Base-by-base conservation (phyloP, 2,888 invertebrate species). In the Chrysina gloriosa region DNA sequence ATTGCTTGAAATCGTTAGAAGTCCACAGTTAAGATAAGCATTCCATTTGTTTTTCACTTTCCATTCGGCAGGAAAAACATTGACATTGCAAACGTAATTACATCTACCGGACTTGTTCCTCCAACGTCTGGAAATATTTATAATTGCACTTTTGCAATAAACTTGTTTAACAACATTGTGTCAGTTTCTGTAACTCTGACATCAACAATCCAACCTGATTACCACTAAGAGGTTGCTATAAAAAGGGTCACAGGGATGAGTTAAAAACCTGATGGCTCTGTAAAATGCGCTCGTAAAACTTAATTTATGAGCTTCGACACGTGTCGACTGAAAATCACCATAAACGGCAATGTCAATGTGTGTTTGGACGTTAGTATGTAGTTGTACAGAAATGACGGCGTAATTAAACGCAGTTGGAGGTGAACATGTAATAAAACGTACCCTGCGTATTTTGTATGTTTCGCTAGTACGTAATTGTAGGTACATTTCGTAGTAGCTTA, bases 271-370 rank as follows among this genome's bases (percentile, higher is more conserved):
- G 70, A 70, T 69, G 68, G 66, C 48, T 68, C 25, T 27, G 48
- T 50, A 72, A 72, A 72, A 70, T 65, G 69, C 63, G 65, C 65
- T 69, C 66, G 66, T 71, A 72, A 72, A 73, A 70, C 73, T 71
- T 73, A 73, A 73, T 73, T 71, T 71, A 72, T 69, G 69, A 67
- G 70, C 67, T 64, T 67, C 61, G 67, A 70, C 70, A 71, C 70
- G 72, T 71, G 71, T 71, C 65, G 52, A 61, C 48, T 69, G 54
- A 42, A 67, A 68, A 67, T 69, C 65, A 68, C 64, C 56, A 56
- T 19, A 58, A 68, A 56, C 68, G 48, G 63, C 72, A 36, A 71
- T 69, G 65, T 68, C 65, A 16, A 52, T 4, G 5, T 29, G 11
- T 2, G 31, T 52, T 19, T 16, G 48, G 9, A 47, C 21, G 9